Conservation (phyloP, 2,113 vertebrate genomes). For the Gavialis gangeticus region DNA sequence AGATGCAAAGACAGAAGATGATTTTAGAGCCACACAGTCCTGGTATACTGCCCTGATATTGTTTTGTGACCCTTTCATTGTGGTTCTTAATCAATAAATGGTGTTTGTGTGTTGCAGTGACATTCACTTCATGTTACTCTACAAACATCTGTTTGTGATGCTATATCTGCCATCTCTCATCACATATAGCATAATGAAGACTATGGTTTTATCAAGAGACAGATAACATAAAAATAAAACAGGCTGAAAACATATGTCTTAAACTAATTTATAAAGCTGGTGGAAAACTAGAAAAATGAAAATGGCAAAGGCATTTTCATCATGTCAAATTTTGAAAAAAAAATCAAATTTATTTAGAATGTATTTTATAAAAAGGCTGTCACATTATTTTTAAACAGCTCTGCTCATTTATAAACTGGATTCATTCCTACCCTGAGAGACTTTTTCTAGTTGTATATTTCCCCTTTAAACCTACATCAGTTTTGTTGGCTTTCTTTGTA, state of each 20-base stretch:
- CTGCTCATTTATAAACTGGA: not conserved
- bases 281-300: not conserved
- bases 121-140: conserved; percentile 15
- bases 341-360: not conserved
- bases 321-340: not conserved
- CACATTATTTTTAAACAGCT: not conserved
- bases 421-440: not conserved
- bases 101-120: not conserved
- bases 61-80: not conserved
- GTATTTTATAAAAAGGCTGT: not conserved
- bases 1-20: not conserved
- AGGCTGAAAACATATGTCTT: not conserved
- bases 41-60: not conserved
- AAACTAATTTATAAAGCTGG: not conserved
- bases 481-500: not conserved
- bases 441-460: not conserved
- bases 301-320: not conserved
- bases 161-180: not conserved
- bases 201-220: too few species aligned
- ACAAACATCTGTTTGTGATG: conserved; percentile 39
- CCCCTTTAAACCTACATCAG: not conserved
- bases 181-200: too few species aligned
- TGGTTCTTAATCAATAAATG: not conserved
- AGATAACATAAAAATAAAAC: not conserved
- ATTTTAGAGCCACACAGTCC: not conserved